These are phyloP conservation scores for Tiliacea citrago DNA, from an alignment of 2,888 invertebrate species.

Conservation along the genomic window DNA sequence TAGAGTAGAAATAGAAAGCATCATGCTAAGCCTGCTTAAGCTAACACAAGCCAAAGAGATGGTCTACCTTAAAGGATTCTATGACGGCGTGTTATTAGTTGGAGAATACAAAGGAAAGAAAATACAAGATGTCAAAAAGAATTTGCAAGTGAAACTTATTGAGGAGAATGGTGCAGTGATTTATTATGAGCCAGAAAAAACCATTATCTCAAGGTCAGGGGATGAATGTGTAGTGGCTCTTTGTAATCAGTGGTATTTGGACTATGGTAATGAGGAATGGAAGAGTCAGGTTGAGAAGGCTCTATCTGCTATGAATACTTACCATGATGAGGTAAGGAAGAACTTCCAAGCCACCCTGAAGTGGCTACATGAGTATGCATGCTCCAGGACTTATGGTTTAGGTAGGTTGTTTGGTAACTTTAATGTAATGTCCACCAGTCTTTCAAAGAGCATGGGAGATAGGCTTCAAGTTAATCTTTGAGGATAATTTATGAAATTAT, in stretches of 20 bases:
- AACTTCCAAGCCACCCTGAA: slow-evolving; percentile 97
- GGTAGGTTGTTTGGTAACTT: slow-evolving; percentile 87
- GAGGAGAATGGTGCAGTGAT: slow-evolving; percentile 93
- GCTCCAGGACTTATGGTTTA: slow-evolving; percentile 99
- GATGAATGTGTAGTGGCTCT: slow-evolving; percentile 99
- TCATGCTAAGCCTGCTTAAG: too few relatives aligned
- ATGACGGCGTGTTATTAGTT: slow-evolving; percentile 97
- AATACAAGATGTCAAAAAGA: slow-evolving; percentile 98
- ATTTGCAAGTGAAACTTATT: slow-evolving; percentile 94
- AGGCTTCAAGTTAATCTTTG: too few relatives aligned
- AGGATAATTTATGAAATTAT: too few relatives aligned
- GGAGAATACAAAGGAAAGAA: slow-evolving; percentile 97
- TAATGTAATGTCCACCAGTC: too few relatives aligned
- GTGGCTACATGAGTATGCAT: slow-evolving; percentile 99
- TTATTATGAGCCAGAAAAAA: slow-evolving; percentile 98
- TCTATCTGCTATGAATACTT: slow-evolving; percentile 95
- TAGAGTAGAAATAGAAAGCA: too few relatives aligned
- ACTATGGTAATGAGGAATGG: slow-evolving; percentile 98
- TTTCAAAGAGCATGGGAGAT: too few relatives aligned
- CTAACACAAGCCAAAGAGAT: slow-evolving; percentile 98
- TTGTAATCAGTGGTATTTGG: slow-evolving; percentile 99
- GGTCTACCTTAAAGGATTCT: slow-evolving; percentile 99
- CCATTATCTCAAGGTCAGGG: slow-evolving; percentile 97
- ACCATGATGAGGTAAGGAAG: slow-evolving; percentile 97
- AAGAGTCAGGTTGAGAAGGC: slow-evolving; percentile 93